phyloP scores from a whole-genome alignment of 2,113 vertebrate species.

The Nematolebias whitei region DNA sequence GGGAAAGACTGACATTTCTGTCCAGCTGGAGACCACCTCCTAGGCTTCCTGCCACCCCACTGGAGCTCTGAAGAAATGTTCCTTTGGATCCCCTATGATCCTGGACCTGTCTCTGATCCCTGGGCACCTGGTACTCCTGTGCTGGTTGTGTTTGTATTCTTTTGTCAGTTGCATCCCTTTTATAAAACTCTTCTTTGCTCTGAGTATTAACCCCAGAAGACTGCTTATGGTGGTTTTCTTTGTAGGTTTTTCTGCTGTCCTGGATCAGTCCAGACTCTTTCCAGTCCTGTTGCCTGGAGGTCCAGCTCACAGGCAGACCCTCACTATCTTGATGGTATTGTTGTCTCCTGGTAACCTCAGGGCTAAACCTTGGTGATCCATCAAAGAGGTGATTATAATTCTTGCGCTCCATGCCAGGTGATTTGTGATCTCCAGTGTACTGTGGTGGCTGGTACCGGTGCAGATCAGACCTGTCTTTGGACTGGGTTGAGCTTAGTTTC shows the following conservation, averaged over 20 bases:
- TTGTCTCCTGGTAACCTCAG: conserved; percentile 37
- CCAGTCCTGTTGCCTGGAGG: conserved; percentile 45
- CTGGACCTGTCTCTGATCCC: conserved; percentile 28
- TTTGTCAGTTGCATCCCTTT: conserved; percentile 15
- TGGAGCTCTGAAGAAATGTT: conserved; percentile 68
- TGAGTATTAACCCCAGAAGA: neutral
- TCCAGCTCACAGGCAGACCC: conserved; percentile 41
- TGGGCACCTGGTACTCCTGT: conserved; percentile 17
- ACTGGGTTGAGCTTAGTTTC: conserved; percentile 12
- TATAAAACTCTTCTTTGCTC: conserved; percentile 11
- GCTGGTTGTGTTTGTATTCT: neutral
- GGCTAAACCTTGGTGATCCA: conserved; percentile 26
- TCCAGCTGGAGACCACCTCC: conserved; percentile 48
- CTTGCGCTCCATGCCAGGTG: conserved; percentile 20
- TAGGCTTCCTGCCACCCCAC: conserved; percentile 73
- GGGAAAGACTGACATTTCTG: conserved; percentile 62
- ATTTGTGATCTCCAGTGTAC: conserved; percentile 42
- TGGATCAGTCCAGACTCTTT: conserved; percentile 3
- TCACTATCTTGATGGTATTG: conserved; percentile 29
- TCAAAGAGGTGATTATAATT: conserved; percentile 29
- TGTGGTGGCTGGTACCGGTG: conserved; percentile 58
- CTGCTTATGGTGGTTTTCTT: neutral
- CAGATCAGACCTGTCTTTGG: conserved; percentile 24
- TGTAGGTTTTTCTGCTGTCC: neutral
- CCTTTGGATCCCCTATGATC: conserved; percentile 34